Evolutionary conservation across 2,113 vertebrate genomes (phyloP).

Genomic region (Sphaerodactylus townsendi): DNA sequence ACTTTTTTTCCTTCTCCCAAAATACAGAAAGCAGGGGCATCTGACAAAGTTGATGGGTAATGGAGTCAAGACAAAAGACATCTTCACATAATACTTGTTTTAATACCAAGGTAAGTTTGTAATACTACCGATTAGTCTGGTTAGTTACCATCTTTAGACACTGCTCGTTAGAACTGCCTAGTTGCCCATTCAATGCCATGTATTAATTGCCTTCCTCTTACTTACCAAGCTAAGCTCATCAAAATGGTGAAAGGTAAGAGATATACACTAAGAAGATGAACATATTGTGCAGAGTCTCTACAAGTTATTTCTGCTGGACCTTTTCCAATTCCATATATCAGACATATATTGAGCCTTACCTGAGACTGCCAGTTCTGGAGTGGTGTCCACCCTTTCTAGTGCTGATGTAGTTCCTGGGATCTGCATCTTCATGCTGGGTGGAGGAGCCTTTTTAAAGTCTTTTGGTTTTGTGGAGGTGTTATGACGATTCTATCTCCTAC

Average conservation of each 20-base stretch:
- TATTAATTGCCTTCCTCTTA: background rate
- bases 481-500: constrained; percentile 3
- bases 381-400: background rate
- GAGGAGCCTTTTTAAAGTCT: constrained; percentile 3
- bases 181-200: too few species aligned
- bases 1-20: too few species aligned
- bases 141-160: background rate
- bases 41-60: too few species aligned
- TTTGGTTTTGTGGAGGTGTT: background rate
- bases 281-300: background rate
- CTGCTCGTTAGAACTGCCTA: background rate
- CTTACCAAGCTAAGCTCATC: background rate
- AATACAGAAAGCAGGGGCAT: too few species aligned
- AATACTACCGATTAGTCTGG: background rate
- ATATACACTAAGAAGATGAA: background rate
- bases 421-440: background rate
- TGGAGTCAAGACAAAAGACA: too few species aligned
- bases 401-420: background rate
- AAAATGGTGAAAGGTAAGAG: background rate
- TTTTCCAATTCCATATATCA: background rate
- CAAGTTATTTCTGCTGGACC: background rate
- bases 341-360: background rate
- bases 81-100: too few species aligned
- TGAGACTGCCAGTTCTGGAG: background rate
- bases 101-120: background rate